A percentile compares a stretch with the other conserved stretches of the same genome.
Evolutionary conservation across 2,113 vertebrate species (phyloP).

Genomic region (Dolichallabes microphthalmus): DNA sequence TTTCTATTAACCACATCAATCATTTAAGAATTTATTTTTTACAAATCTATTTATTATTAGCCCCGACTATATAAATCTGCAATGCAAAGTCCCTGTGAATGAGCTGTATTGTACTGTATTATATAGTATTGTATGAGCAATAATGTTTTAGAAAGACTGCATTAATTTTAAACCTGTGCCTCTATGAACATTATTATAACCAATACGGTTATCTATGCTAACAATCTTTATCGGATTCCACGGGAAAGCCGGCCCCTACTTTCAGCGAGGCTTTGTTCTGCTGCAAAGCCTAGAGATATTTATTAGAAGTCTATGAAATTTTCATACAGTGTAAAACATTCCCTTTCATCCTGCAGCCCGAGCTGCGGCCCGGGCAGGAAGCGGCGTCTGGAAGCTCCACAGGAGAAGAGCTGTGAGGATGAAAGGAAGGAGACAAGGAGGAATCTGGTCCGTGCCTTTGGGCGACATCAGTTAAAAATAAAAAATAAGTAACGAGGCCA

Average conservation of each 20-base stretch:
- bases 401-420: neutral
- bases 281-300: constrained; percentile 52
- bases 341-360: constrained; percentile 54
- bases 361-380: constrained; percentile 39
- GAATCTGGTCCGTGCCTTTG: constrained; percentile 38
- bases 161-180: neutral
- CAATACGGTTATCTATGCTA: constrained; percentile 31
- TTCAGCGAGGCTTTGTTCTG: constrained; percentile 39
- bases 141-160: neutral
- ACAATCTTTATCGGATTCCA: neutral
- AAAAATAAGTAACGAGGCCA: neutral
- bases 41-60: too few species aligned
- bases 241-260: neutral
- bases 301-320: constrained; percentile 56
- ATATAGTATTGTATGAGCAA: too few species aligned
- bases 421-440: constrained; percentile 12
- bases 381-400: constrained; percentile 38
- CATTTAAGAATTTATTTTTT: too few species aligned
- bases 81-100: too few species aligned
- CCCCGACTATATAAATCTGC: too few species aligned
- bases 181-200: neutral
- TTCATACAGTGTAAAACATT: constrained; percentile 54
- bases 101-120: too few species aligned
- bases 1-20: too few species aligned
- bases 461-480: constrained; percentile 43